Evolutionary conservation across 2,888 invertebrate genomes (phyloP).

Genomic region (Abrostola tripartita): DNA sequence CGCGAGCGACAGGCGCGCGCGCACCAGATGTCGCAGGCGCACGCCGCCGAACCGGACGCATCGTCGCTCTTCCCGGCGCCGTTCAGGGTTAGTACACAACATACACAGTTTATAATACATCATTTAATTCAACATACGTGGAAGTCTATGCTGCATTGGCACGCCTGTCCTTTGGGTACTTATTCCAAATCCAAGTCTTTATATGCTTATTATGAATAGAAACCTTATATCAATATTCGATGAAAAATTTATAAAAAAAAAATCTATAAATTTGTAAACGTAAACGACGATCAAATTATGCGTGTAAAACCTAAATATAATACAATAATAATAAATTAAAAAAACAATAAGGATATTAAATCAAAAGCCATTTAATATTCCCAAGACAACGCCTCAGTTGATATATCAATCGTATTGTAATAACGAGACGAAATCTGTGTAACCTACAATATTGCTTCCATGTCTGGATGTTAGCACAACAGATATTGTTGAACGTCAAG

Average conservation of each 20-base stretch:
- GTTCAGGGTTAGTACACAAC: slow-evolving; percentile 88
- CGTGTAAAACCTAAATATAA: too few relatives aligned
- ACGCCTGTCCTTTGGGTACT: neutral
- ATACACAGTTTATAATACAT: neutral
- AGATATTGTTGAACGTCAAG: slow-evolving; percentile 5
- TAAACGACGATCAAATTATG: too few relatives aligned
- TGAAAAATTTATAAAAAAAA: neutral
- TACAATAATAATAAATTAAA: too few relatives aligned
- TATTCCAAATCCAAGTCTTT: neutral
- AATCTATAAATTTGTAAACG: neutral
- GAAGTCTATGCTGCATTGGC: neutral
- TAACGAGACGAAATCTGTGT: slow-evolving; percentile 1
- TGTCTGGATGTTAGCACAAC: slow-evolving; percentile 1
- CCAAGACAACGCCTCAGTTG: neutral
- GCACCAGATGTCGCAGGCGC: slow-evolving; percentile 91
- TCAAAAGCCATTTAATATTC: neutral
- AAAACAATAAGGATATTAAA: too few relatives aligned
- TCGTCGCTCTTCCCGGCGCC: slow-evolving; percentile 90
- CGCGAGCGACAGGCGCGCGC: slow-evolving; percentile 93
- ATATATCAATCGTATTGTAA: neutral
- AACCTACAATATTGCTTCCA: slow-evolving; percentile 7
- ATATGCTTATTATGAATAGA: too few relatives aligned
- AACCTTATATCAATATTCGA: too few relatives aligned
- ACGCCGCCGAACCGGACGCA: slow-evolving; percentile 88
- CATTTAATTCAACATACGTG: neutral